These are phyloP conservation scores for Polypterus senegalus DNA, from an alignment of 2,113 vertebrate species.

Conservation along the genomic window DNA sequence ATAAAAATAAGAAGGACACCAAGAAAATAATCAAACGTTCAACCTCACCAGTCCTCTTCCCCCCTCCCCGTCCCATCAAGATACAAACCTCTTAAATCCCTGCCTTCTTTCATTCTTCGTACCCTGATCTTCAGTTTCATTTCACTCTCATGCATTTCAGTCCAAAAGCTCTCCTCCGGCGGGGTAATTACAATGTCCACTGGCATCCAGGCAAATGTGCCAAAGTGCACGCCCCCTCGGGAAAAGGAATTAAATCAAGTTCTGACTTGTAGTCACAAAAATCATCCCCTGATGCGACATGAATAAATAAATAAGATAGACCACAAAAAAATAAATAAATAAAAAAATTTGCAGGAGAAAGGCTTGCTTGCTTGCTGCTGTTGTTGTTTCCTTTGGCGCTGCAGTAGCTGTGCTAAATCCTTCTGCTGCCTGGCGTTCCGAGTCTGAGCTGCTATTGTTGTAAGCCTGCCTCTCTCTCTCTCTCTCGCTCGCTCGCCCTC, in stretches of 20 bases:
- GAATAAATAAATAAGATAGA: not conserved
- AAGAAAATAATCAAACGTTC: not conserved
- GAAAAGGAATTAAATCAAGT: conserved; percentile 2
- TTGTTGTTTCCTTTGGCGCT: not conserved
- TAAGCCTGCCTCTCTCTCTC: conserved; percentile 27
- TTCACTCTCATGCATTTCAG: conserved; percentile 60
- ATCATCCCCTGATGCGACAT: too few relatives aligned
- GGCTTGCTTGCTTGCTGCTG: conserved; percentile 8
- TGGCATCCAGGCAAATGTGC: conserved; percentile 52
- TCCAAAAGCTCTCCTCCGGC: conserved; percentile 66
- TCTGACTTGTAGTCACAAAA: too few relatives aligned
- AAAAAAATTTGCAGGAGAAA: conserved; percentile 16
- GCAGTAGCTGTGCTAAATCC: not conserved
- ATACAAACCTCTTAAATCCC: conserved; percentile 74
- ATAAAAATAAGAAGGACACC: conserved; percentile 4
- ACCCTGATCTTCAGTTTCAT: conserved; percentile 87
- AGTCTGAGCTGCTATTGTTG: conserved; percentile 16
- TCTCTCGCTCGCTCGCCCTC: conserved; percentile 3
- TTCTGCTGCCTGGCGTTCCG: conserved; percentile 30
- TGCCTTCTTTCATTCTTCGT: conserved; percentile 73
- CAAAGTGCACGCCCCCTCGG: conserved; percentile 16
- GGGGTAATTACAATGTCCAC: conserved; percentile 66
- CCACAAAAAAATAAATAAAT: conserved; percentile 1
- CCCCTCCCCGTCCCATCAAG: conserved; percentile 7
- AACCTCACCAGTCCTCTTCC: conserved; percentile 2